Conservation (phyloP, 2,113 vertebrate genomes). For the Pogona vitticeps region DNA sequence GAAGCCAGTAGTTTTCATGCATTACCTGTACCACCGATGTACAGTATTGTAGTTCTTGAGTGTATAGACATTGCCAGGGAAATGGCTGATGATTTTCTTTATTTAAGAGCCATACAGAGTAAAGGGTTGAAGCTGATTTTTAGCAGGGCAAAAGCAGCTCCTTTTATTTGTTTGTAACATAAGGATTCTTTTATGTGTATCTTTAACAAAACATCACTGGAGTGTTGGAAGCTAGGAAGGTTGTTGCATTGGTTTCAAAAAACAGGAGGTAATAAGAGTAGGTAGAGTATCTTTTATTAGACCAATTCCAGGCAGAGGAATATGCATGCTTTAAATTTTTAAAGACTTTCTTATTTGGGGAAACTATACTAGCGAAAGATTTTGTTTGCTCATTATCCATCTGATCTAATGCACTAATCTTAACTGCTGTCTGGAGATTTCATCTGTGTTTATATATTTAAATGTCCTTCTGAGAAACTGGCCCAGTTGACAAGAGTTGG, state of each 20-base stretch:
- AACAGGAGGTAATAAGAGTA: background rate
- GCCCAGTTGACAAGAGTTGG: too few species aligned
- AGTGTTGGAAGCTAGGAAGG: background rate
- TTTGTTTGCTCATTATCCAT: too few species aligned
- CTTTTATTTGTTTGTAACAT: background rate
- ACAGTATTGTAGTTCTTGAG: background rate
- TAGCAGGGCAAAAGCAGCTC: background rate
- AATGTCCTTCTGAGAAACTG: too few species aligned
- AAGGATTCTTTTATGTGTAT: background rate
- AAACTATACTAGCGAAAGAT: too few species aligned
- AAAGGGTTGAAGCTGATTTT: background rate
- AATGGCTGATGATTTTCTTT: background rate
- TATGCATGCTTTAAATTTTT: background rate
- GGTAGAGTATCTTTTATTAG: background rate
- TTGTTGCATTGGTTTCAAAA: background rate
- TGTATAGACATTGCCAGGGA: background rate
- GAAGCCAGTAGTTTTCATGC: too few species aligned
- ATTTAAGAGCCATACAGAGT: background rate
- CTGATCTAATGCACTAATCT: too few species aligned
- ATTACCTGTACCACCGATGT: background rate
- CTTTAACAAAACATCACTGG: background rate
- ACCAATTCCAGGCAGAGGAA: background rate
- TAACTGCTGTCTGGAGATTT: too few species aligned
- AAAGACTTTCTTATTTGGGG: background rate
- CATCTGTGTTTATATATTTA: too few species aligned